phyloP scores from a whole-genome alignment of 64 coral and sea anemone species.

The Actinia equina region DNA sequence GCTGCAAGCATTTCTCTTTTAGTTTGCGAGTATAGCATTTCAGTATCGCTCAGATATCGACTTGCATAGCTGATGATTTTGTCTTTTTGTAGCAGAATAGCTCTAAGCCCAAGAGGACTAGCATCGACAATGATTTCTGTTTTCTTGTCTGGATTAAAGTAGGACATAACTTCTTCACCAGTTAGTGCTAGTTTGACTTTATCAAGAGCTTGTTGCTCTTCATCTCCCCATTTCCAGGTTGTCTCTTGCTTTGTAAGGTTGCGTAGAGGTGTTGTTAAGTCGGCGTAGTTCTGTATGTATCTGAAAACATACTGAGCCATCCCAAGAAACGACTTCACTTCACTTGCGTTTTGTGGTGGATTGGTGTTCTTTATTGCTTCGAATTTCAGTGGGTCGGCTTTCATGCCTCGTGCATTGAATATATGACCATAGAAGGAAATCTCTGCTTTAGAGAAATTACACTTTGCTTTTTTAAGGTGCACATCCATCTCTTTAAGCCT shows the following conservation, averaged over 20 bases:
- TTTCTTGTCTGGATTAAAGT: slow-evolving; percentile 17
- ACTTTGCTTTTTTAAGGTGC: slow-evolving; percentile 40
- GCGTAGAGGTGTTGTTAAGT: slow-evolving; percentile 23
- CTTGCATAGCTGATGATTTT: not conserved
- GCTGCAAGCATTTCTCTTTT: slow-evolving; percentile 71
- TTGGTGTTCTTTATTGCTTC: slow-evolving; percentile 40
- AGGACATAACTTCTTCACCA: not conserved
- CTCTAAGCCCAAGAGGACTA: slow-evolving; percentile 11
- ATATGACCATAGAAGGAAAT: slow-evolving; percentile 25
- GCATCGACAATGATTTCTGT: slow-evolving; percentile 3
- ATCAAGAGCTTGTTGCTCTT: slow-evolving; percentile 6
- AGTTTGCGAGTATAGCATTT: slow-evolving; percentile 63
- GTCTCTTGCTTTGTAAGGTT: slow-evolving; percentile 14
- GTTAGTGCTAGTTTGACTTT: slow-evolving; percentile 1
- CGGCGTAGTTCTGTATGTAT: too few relatives aligned
- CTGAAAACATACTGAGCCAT: slow-evolving; percentile 35
- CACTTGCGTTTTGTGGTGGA: not conserved
- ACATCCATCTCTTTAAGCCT: slow-evolving; percentile 31
- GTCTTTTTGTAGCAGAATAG: slow-evolving; percentile 20
- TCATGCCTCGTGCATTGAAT: slow-evolving; percentile 19
- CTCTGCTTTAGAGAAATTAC: slow-evolving; percentile 12
- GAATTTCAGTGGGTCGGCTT: slow-evolving; percentile 28
- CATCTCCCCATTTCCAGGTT: slow-evolving; percentile 22
- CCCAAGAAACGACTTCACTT: slow-evolving; percentile 35
- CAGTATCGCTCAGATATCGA: slow-evolving; percentile 47